Percentiles rank a stretch among this genome's conserved stretches.
Conservation (phyloP, 2,113 vertebrate genomes). For the Beaufortia kweichowensis region DNA sequence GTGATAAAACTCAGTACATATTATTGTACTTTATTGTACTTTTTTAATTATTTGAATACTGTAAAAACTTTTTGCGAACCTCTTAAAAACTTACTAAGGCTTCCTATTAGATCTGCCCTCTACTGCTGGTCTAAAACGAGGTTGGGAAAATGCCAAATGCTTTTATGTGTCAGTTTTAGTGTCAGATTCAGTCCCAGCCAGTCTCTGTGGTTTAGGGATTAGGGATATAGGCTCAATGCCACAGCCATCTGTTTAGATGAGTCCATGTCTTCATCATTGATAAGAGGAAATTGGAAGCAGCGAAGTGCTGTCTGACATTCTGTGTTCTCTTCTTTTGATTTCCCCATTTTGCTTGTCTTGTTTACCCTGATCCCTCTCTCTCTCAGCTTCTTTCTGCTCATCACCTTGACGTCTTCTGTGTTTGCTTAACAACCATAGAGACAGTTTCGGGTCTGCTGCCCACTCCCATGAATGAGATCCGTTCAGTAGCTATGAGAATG, state of each 20-base stretch:
- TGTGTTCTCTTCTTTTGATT: constrained; percentile 43
- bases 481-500: constrained; percentile 44
- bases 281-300: constrained; percentile 37
- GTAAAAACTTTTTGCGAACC: no score
- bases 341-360: constrained; percentile 39
- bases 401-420: constrained; percentile 50
- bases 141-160: not conserved
- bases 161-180: not conserved
- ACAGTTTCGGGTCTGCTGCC: constrained; percentile 43
- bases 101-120: no score
- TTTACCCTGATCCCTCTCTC: constrained; percentile 37
- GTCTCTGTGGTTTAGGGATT: constrained; percentile 9
- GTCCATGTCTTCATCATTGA: constrained; percentile 4
- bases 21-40: no score
- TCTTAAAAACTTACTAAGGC: no score
- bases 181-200: not conserved
- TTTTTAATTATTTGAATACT: no score
- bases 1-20: no score
- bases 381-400: constrained; percentile 46
- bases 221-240: constrained; percentile 13
- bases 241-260: constrained; percentile 23
- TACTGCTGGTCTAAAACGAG: not conserved
- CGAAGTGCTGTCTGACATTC: constrained; percentile 34
- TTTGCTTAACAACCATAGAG: constrained; percentile 53
- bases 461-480: constrained; percentile 16